Percentiles rank a stretch among this genome's conserved stretches.
phyloP scores from a whole-genome alignment of 2,888 invertebrate species.

The Lysandra coridon region DNA sequence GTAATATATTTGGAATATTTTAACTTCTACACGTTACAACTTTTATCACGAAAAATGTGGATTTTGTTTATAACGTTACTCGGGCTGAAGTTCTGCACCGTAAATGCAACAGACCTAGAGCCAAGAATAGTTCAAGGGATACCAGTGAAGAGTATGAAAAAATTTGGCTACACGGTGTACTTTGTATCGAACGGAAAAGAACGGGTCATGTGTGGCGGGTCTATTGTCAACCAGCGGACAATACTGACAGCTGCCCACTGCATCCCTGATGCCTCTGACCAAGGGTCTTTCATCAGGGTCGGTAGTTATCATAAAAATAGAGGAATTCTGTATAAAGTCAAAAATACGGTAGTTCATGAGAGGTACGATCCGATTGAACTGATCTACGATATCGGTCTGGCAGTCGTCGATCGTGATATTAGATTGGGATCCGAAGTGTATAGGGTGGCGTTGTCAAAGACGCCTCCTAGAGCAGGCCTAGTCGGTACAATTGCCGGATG shows the following conservation, averaged over 20 bases:
- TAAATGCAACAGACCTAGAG: background rate
- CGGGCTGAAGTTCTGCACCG: background rate
- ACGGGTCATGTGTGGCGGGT: slow-evolving; percentile 46
- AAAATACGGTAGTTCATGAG: slow-evolving; percentile 26
- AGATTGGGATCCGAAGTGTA: slow-evolving; percentile 29
- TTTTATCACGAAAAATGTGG: slow-evolving; percentile 29
- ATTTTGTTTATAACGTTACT: slow-evolving; percentile 36
- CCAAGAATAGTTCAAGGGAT: slow-evolving; percentile 38
- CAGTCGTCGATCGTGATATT: slow-evolving; percentile 19
- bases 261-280: background rate
- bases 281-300: background rate
- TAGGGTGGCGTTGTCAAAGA: slow-evolving; percentile 29
- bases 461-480: background rate
- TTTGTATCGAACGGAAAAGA: slow-evolving; percentile 26
- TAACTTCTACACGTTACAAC: background rate
- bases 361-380: slow-evolving; percentile 27
- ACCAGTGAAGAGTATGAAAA: slow-evolving; percentile 39
- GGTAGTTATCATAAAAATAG: background rate
- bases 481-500: slow-evolving; percentile 36
- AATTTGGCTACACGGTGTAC: background rate
- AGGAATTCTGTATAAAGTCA: background rate
- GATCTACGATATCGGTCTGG: slow-evolving; percentile 34
- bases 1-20: background rate
- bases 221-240: slow-evolving; percentile 48
- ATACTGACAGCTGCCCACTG: slow-evolving; percentile 52